phyloP scores from a whole-genome alignment of 2,888 invertebrate species.

The Pseudococcus jackbeardsleyi region DNA sequence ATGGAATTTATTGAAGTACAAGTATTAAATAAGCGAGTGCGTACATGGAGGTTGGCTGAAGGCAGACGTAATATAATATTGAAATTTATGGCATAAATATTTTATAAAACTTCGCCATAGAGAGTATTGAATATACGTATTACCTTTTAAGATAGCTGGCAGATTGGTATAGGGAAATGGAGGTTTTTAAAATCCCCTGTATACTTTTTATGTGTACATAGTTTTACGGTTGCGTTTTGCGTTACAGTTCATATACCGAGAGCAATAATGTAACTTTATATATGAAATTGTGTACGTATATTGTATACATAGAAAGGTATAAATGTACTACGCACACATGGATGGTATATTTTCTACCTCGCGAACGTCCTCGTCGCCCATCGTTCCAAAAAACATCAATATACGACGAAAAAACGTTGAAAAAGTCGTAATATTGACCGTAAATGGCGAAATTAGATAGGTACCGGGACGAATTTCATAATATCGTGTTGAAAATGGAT shows the following conservation, averaged over 20 bases:
- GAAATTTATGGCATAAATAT: slow-evolving; percentile 43
- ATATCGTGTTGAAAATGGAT: background rate
- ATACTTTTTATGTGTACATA: background rate
- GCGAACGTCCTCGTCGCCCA: background rate
- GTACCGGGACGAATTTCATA: background rate
- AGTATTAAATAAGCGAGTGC: slow-evolving; percentile 23
- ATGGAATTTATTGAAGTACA: slow-evolving; percentile 19
- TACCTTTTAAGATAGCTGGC: background rate
- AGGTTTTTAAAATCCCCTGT: background rate
- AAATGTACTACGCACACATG: background rate
- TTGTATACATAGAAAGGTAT: background rate
- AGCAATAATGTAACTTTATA: slow-evolving; percentile 31
- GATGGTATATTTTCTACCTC: background rate
- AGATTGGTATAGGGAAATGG: background rate
- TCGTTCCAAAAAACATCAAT: background rate
- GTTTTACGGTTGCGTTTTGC: background rate
- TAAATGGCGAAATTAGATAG: background rate
- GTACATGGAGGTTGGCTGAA: background rate
- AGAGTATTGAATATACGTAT: slow-evolving; percentile 24
- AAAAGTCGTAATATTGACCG: slow-evolving; percentile 5
- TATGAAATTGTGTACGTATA: background rate
- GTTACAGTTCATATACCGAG: background rate
- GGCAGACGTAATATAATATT: slow-evolving; percentile 6
- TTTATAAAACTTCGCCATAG: slow-evolving; percentile 12
- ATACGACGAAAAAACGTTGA: background rate